Conservation (phyloP, 1,140 invertebrate genomes). For the Drosophila nebulosa region DNA sequence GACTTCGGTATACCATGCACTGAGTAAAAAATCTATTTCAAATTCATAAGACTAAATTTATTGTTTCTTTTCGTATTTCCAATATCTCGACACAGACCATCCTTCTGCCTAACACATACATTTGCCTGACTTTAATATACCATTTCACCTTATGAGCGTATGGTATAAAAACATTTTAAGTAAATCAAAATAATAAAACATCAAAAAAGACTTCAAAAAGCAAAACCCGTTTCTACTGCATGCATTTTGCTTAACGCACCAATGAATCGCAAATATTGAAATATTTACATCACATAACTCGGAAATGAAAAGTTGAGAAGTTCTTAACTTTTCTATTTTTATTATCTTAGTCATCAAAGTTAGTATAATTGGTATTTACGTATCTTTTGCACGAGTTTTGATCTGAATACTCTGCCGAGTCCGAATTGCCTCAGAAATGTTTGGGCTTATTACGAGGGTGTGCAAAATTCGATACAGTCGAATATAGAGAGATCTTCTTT, state of each 20-base stretch:
- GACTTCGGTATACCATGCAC: no score
- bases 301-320: background rate
- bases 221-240: background rate
- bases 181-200: slow-evolving; percentile 9
- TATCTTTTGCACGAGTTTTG: background rate
- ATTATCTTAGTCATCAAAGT: background rate
- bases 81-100: no score
- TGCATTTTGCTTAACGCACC: background rate
- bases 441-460: background rate
- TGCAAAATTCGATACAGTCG: background rate
- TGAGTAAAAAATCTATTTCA: no score
- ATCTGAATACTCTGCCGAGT: background rate
- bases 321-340: background rate
- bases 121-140: no score
- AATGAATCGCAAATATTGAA: background rate
- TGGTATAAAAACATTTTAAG: slow-evolving; percentile 1
- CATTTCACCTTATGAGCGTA: no score
- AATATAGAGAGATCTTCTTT: background rate
- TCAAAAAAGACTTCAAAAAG: background rate
- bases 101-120: no score
- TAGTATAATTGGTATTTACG: background rate
- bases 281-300: background rate
- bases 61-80: no score
- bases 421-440: background rate
- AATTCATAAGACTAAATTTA: no score